Evolutionary conservation across 2,888 invertebrate species (phyloP).

Genomic region (Eristalis arbustorum): DNA sequence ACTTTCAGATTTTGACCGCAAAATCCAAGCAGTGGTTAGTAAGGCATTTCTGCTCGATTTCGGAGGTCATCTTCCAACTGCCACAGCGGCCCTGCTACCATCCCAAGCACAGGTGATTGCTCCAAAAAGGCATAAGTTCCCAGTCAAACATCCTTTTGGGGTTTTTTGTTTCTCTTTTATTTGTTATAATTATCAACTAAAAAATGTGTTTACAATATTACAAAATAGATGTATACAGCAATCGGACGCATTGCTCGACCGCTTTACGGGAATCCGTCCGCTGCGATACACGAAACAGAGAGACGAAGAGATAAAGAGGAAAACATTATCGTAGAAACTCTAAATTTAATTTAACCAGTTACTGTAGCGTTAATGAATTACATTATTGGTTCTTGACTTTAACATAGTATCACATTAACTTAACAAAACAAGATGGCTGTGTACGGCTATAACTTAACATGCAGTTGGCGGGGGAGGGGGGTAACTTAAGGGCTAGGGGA

Average conservation of each 20-base stretch:
- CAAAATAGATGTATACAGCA: not conserved
- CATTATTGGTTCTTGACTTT: slow-evolving; percentile 55
- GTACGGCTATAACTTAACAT: slow-evolving; percentile 58
- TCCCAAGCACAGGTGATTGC: no score
- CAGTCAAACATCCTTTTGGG: not conserved
- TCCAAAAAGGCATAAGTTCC: no score
- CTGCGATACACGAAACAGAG: no score
- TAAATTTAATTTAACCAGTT: not conserved
- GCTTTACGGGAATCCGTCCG: no score
- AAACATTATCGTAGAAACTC: not conserved
- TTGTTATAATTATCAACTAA: not conserved
- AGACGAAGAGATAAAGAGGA: not conserved
- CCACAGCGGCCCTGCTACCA: no score
- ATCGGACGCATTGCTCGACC: not conserved
- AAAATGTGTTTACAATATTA: not conserved
- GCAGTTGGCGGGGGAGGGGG: no score
- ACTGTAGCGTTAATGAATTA: slow-evolving; percentile 51
- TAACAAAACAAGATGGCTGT: slow-evolving; percentile 67
- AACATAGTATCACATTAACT: slow-evolving; percentile 70
- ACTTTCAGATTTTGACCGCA: no score
- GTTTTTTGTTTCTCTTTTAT: not conserved
- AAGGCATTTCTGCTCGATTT: no score
- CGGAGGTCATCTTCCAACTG: no score
- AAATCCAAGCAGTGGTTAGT: no score
- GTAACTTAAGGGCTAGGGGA: slow-evolving; percentile 7